Evolutionary conservation across 2,888 invertebrate species (phyloP).

Genomic region (Agrochola circellaris): DNA sequence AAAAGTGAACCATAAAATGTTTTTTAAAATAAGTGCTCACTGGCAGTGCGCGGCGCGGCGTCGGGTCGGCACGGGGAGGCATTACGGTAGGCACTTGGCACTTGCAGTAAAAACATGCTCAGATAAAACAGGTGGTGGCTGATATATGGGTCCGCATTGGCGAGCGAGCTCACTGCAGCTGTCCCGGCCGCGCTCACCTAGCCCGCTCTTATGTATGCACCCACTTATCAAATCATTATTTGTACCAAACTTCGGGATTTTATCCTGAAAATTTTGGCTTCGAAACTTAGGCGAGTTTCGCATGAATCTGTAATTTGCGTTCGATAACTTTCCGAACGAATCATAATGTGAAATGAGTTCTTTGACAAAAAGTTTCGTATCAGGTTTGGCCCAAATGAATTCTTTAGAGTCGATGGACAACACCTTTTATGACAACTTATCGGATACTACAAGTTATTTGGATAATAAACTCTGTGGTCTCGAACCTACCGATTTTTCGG

Average conservation of each 20-base stretch:
- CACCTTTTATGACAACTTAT: background rate
- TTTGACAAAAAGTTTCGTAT: conserved; percentile 32
- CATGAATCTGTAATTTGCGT: conserved; percentile 41
- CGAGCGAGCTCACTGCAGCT: conserved; percentile 78
- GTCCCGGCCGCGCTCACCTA: conserved; percentile 59
- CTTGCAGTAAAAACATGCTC: conserved; percentile 80
- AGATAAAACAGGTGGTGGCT: conserved; percentile 87
- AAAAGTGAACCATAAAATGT: conserved; percentile 57
- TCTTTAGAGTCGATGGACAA: conserved; percentile 1
- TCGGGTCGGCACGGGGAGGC: conserved; percentile 49
- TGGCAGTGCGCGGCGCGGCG: conserved; percentile 31
- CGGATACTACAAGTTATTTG: background rate
- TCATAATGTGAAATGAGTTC: conserved; percentile 38
- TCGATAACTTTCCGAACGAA: conserved; percentile 33
- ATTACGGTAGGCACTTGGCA: conserved; percentile 74
- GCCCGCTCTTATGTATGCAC: conserved; percentile 45
- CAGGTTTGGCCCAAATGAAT: conserved; percentile 14
- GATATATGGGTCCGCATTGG: conserved; percentile 87
- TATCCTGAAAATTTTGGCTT: conserved; percentile 19
- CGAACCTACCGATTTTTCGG: too few species aligned
- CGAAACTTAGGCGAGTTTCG: conserved; percentile 23
- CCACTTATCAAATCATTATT: conserved; percentile 62
- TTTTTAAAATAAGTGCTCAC: conserved; percentile 65
- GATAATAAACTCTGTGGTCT: too few species aligned
- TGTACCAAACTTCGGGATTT: conserved; percentile 49